Percentiles rank a stretch among this genome's conserved stretches.
Evolutionary conservation across 2,113 vertebrate species (phyloP).

Genomic region (Callipepla californica): DNA sequence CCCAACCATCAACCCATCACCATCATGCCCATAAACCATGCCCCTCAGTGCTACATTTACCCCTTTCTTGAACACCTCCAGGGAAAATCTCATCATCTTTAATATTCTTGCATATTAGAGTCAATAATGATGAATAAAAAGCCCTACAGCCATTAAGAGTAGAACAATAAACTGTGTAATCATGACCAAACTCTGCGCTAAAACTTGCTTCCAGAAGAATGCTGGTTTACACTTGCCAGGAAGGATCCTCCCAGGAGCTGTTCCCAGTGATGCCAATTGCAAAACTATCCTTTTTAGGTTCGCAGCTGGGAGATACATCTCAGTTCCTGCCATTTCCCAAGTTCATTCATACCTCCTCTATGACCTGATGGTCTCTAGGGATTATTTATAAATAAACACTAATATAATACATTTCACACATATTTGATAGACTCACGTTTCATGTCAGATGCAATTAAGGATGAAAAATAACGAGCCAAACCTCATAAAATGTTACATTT

Average conservation of each 20-base stretch:
- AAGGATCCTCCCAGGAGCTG: not conserved
- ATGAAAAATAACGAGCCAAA: not conserved
- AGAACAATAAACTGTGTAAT: not conserved
- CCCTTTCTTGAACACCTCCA: too few species aligned
- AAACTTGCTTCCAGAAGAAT: not conserved
- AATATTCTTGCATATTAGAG: not conserved
- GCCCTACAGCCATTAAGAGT: not conserved
- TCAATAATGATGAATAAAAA: not conserved
- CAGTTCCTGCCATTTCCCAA: not conserved
- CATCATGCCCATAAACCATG: too few species aligned
- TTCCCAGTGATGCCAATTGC: not conserved
- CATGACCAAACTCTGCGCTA: not conserved
- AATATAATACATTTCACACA: not conserved
- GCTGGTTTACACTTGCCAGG: not conserved
- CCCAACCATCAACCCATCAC: too few species aligned
- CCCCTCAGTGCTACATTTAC: too few species aligned
- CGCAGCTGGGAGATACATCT: not conserved
- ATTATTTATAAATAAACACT: not conserved
- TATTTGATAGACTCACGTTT: not conserved
- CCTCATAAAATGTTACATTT: not conserved
- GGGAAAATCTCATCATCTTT: not conserved
- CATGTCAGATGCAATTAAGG: not conserved
- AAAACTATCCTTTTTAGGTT: not conserved
- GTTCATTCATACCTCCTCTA: not conserved
- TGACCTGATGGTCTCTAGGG: not conserved